Percentiles rank a stretch among this genome's conserved stretches.
Conservation (phyloP, 2,888 invertebrate genomes). For the Plusia festucae region DNA sequence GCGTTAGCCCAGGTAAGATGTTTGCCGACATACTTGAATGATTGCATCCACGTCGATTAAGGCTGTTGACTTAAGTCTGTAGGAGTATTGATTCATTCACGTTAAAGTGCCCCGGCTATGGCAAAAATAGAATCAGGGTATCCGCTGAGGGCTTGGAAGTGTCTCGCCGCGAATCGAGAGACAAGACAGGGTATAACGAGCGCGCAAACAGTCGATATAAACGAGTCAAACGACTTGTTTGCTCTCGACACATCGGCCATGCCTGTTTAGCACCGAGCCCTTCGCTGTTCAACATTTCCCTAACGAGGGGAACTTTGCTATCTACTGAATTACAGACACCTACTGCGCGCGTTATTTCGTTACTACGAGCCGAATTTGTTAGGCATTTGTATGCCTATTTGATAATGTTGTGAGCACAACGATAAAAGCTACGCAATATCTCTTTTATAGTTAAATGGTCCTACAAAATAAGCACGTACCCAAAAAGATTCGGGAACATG, state of each 20-base stretch:
- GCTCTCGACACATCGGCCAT: constrained; percentile 60
- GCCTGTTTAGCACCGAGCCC: constrained; percentile 52
- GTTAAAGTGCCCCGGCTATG: constrained; percentile 46
- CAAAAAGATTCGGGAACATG: background rate
- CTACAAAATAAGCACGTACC: background rate
- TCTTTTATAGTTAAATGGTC: background rate
- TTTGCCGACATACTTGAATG: constrained; percentile 44
- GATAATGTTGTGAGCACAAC: background rate
- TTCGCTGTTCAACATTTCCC: constrained; percentile 36
- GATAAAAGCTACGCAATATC: background rate
- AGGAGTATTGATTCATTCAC: constrained; percentile 58
- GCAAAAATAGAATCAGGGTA: constrained; percentile 60
- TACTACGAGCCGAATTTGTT: constrained; percentile 17
- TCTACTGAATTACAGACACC: constrained; percentile 32
- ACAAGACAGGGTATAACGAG: constrained; percentile 66
- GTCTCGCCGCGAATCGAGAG: constrained; percentile 60
- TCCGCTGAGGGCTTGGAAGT: constrained; percentile 54
- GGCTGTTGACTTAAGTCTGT: constrained; percentile 46
- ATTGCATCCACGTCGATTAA: constrained; percentile 46
- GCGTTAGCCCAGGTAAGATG: constrained; percentile 24
- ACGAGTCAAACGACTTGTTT: constrained; percentile 74
- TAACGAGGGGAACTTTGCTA: constrained; percentile 61
- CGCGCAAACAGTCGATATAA: constrained; percentile 71
- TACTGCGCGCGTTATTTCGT: constrained; percentile 20
- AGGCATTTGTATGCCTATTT: background rate